Base-by-base conservation (phyloP, 1,140 invertebrate species). In the Drosophila ambigua region DNA sequence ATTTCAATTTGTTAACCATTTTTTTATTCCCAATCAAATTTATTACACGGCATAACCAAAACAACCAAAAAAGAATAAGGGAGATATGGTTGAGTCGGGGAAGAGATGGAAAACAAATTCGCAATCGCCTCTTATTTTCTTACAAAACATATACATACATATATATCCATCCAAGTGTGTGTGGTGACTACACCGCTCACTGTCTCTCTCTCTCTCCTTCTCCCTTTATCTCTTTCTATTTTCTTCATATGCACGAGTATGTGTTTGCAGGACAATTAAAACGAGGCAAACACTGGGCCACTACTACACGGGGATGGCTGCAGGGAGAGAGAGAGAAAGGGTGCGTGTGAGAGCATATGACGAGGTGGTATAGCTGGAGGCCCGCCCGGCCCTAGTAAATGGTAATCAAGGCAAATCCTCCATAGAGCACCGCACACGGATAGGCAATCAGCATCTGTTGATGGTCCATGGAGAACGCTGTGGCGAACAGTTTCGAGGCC, bases 401-500 rank as follows among this genome's bases (percentile, higher is more conserved):
- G 60, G 96, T 96, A 65, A 97, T 93, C 50, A 97, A 93, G 53
- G 96, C 96, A 93, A 98, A 98, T 35, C 97, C 96, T 49, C 96
- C 96, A 92, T 97, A 97, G 45, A 98, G 93, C 43, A 97, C 93
- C 49, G 95, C 95, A 93, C 97, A 97, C 8, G 97, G 97, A 93
- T 98, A 97, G 23, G 96, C 96, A 57, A 98, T 95, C 24, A 97
- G 92, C n/a, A 95, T 93, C 91, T 96, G 95, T 92, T 97, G 96
- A 79, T 96, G 94, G 94, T 97, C 96, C 64, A 94, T 93, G 51
- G 96, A 93, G 50, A 96, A 95, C 58, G 92, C 92, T 24, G 95
- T 95, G 16, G 96, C 96, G 92, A 98, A 97, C 31, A 97, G 93
- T 92, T 97, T 97, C 15, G 96, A 96, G n/a, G 97, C 96, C 15